phyloP scores from a whole-genome alignment of 1,140 invertebrate genomes.

The Drosophila miranda region DNA sequence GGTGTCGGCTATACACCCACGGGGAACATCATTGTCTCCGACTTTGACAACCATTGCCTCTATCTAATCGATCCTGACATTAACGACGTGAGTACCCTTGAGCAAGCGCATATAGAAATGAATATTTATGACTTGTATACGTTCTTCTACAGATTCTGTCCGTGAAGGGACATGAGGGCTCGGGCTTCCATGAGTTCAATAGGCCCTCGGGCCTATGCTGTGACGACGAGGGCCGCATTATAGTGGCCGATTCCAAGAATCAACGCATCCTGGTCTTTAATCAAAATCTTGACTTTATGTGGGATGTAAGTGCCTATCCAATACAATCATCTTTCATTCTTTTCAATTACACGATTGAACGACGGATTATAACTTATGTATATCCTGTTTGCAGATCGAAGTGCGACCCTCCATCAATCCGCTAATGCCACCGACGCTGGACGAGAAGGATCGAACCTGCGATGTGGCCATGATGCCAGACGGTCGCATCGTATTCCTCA shows the following conservation, averaged over 20 bases:
- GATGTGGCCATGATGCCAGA: conserved; percentile 85
- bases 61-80: conserved; percentile 90
- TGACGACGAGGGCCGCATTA: conserved; percentile 93
- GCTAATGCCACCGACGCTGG: conserved; percentile 77
- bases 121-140: neutral
- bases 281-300: conserved; percentile 84
- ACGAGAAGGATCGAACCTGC: conserved; percentile 85
- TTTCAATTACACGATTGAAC: no score
- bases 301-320: conserved; percentile 83
- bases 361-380: neutral
- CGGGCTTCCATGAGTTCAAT: conserved; percentile 89
- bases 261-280: conserved; percentile 91
- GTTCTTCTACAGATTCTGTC: conserved; percentile 84
- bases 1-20: conserved; percentile 93
- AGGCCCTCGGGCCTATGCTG: conserved; percentile 94
- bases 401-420: conserved; percentile 79
- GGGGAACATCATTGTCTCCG: conserved; percentile 93
- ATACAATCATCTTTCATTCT: neutral
- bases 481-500: conserved; percentile 84
- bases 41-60: conserved; percentile 97
- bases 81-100: conserved; percentile 83
- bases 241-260: conserved; percentile 95
- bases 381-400: conserved; percentile 60
- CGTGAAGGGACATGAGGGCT: conserved; percentile 87
- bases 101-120: no score